These are phyloP conservation scores for Zingel zingel DNA, from an alignment of 2,113 vertebrate genomes.

Conservation along the genomic window DNA sequence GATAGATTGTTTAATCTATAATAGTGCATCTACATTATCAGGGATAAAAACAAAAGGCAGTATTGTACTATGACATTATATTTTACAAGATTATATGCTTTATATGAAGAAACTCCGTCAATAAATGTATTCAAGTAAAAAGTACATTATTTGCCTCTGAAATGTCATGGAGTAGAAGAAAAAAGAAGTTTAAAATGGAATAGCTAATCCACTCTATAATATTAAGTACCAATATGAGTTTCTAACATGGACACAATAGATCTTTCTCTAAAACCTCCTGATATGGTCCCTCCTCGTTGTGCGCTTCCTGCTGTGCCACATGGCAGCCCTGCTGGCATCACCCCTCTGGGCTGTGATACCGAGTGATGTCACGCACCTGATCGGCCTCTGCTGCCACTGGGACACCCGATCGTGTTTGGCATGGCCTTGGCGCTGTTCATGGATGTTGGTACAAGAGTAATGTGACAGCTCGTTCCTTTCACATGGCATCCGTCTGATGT, in stretches of 20 bases:
- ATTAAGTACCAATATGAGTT: background rate
- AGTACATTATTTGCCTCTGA: background rate
- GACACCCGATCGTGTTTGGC: conserved; percentile 80
- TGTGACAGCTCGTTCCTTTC: conserved; percentile 82
- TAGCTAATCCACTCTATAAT: background rate
- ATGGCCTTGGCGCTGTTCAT: conserved; percentile 72
- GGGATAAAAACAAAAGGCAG: too few relatives aligned
- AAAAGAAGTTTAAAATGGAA: background rate
- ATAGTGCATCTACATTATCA: background rate
- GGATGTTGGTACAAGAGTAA: conserved; percentile 85
- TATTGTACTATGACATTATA: too few relatives aligned
- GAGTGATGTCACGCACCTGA: conserved; percentile 61
- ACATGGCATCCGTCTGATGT: conserved; percentile 73
- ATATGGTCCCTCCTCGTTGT: background rate
- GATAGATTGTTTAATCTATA: background rate
- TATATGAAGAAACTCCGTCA: background rate
- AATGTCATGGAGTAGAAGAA: background rate
- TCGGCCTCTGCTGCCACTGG: conserved; percentile 55
- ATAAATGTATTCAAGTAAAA: background rate
- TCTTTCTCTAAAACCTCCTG: background rate
- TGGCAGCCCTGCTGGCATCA: conserved; percentile 41
- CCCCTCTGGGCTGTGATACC: conserved; percentile 43
- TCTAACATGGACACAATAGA: background rate
- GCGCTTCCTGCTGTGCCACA: conserved; percentile 29
- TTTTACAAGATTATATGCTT: background rate